Evolutionary conservation across 2,888 invertebrate species (phyloP).

Genomic region (Drosophila aldrichi): DNA sequence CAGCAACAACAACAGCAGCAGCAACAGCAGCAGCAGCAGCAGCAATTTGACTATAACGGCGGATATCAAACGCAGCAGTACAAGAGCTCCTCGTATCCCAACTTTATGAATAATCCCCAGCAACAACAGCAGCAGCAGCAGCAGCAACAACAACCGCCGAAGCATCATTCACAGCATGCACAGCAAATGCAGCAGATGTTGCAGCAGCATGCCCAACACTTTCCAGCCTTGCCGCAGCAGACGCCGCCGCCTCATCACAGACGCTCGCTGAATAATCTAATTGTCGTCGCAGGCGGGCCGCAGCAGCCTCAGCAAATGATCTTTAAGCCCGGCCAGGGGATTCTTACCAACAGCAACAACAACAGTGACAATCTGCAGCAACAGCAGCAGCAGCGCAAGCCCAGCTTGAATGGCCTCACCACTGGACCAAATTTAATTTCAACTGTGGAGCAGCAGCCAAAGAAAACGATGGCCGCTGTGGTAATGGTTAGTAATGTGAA

Average conservation of each 20-base stretch:
- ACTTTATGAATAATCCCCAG: constrained; percentile 78
- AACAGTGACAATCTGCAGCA: constrained; percentile 57
- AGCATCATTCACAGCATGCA: constrained; percentile 60
- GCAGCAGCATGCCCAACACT: constrained; percentile 76
- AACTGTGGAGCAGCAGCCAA: constrained; percentile 64
- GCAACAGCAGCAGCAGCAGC: constrained; percentile 35
- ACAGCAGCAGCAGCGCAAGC: constrained; percentile 62
- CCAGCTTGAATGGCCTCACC: constrained; percentile 62
- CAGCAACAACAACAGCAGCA: constrained; percentile 43
- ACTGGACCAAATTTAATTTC: constrained; percentile 31
- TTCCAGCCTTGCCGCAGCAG: constrained; percentile 77
- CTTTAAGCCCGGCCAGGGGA: constrained; percentile 82
- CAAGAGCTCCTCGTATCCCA: constrained; percentile 85
- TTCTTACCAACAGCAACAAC: constrained; percentile 66
- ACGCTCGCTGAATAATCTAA: constrained; percentile 84
- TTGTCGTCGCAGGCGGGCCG: constrained; percentile 81
- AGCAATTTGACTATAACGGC: constrained; percentile 67
- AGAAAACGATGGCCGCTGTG: constrained; percentile 83
- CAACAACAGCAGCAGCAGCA: constrained; percentile 58
- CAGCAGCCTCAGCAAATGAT: constrained; percentile 82
- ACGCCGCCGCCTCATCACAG: constrained; percentile 78
- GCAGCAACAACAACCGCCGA: constrained; percentile 40
- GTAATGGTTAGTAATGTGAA: constrained; percentile 84
- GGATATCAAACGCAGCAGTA: constrained; percentile 78
- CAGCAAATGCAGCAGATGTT: constrained; percentile 74